Evolutionary conservation across 2,888 invertebrate genomes (phyloP), one percentile per base, ranked within the genome.

Genomic region (Euproctis similis): DNA sequence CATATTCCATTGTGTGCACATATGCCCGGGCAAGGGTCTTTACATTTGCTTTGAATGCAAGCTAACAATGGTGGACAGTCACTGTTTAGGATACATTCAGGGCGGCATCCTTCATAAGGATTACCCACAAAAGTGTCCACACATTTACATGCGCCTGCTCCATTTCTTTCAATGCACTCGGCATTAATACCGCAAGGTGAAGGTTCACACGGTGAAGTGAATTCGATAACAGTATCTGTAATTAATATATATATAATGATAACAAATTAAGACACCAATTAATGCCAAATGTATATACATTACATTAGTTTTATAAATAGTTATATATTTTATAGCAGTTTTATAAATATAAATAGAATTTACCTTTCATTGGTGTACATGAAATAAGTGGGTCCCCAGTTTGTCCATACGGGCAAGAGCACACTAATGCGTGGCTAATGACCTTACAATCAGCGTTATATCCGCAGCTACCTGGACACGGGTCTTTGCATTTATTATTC

Each of bases 71-170:
- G 89, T 5, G 89, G 75, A 57, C 95, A 95, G 60, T 95, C 94
- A 8, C 90, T 88, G 59, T 93, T 93, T 28, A 92, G 87, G 3
- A 92, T 86, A 66, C 95, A 95, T 72, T 94, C 94, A 1, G 93
- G 93, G 33, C 91, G 86, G 62, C 95, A 94, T 10, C 92, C 93
- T 41, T 84, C 74, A 42, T 77, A 74, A 32, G 80, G 81, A 43
- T 81, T 75, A 22, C 75, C 78, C 26, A 80, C 52, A 51, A 88
- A 90, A 34, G 85, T 81, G 11, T 88, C 86, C 22, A 88, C 59
- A 59, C 93, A 93, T 46, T 87, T 89, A 59, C 92, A 93, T 17
- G 91, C 87, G 1, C 90, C 90, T 51, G 89, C 89, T 8, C 85
- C 86, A 49, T 92, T 91, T 34, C 88, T 76, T 70, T 82, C 84